phyloP scores from a whole-genome alignment of 2,888 invertebrate species.

The Microctonus brassicae region DNA sequence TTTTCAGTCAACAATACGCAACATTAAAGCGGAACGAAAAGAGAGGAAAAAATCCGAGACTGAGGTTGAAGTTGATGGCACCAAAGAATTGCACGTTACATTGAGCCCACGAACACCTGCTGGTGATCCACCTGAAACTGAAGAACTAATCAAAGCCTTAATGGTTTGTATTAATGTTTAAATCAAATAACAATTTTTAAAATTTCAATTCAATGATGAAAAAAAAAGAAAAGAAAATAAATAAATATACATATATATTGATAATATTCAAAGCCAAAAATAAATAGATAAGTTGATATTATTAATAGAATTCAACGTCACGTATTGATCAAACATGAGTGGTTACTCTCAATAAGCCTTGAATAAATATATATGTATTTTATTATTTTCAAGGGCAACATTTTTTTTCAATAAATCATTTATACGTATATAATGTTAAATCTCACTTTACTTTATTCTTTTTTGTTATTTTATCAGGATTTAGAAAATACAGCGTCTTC shows the following conservation, averaged over 20 bases:
- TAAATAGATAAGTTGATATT: too few relatives aligned
- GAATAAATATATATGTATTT: too few relatives aligned
- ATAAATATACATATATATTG: too few relatives aligned
- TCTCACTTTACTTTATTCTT: conserved; percentile 25
- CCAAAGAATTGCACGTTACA: conserved; percentile 81
- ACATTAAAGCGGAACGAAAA: conserved; percentile 64
- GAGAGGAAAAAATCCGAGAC: conserved; percentile 72
- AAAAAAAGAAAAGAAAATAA: conserved; percentile 31
- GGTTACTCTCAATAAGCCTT: too few relatives aligned
- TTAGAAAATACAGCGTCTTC: conserved; percentile 96
- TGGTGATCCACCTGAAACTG: conserved; percentile 92
- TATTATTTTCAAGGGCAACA: too few relatives aligned
- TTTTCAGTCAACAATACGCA: conserved; percentile 11
- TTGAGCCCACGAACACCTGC: conserved; percentile 85
- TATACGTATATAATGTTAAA: too few relatives aligned
- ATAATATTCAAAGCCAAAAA: too few relatives aligned
- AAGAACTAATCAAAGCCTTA: conserved; percentile 87
- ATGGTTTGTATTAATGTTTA: conserved; percentile 69
- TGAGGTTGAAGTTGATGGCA: conserved; percentile 77
- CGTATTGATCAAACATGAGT: too few relatives aligned
- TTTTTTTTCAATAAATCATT: too few relatives aligned
- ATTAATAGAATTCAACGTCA: too few relatives aligned
- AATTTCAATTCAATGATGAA: too few relatives aligned
- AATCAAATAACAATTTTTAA: too few relatives aligned
- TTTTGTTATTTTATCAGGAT: conserved; percentile 73